Evolutionary conservation across 2,888 invertebrate genomes (phyloP), one percentile per base, ranked within the genome.

Genomic region (Mesorhabditis belari): DNA sequence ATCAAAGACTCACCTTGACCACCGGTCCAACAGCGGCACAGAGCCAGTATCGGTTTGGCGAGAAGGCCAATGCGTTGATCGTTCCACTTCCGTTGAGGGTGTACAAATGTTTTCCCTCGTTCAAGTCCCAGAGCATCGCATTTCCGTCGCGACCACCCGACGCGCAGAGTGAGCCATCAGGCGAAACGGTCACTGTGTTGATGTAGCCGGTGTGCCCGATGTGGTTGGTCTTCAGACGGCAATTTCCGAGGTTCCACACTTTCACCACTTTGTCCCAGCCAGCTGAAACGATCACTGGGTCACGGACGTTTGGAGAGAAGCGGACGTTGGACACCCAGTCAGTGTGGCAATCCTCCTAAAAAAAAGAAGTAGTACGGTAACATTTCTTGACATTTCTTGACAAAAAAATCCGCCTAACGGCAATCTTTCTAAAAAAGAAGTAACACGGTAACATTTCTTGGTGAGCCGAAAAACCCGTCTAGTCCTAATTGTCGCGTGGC

Each of bases 241-340:
- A 98, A 85, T 98, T 96, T 61, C 94, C 90, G 85, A 98, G 86
- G 82, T 95, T 96, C 96, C 96, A 98, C 66, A 77, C 67, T 66
- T 70, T 73, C 63, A 95, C 94, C 80, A 90, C 88, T 80, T 90
- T 90, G 85, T 98, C 98, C 96, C 96, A 98, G 74, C 96, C 95
- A 83, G 91, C 91, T 55, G 94, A 95, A 0, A 98, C 96, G 82
- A 98, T 98, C 81, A 96, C 93, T 60, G 96, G 98, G 82, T 96
- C 96, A 65, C 90, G 89, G 81, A 93, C 92, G 83, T 95, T 95
- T 26, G 98, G 96, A 5, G 96, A 96, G 86, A 98, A 98, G 63
- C 96, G 87, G 29, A 98, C 98, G 81, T 96, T 96, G 1, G 95
- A 95, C 64, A 94, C 95, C 98, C 98, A 98, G 83, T 96, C 95